phyloP scores from a whole-genome alignment of 2,113 vertebrate genomes.

The Pteropus alecto region DNA sequence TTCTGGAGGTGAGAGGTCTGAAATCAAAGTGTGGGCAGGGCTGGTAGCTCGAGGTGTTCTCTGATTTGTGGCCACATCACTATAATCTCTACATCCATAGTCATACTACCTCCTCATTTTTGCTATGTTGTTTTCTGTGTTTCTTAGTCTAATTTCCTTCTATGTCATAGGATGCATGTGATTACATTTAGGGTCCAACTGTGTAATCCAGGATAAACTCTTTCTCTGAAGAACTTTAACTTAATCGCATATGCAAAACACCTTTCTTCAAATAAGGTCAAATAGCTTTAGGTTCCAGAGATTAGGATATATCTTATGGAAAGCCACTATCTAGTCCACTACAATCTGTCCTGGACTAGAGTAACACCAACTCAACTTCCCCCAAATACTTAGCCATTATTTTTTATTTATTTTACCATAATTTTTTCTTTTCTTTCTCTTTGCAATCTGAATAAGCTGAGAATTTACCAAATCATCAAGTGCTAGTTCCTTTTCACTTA shows the following conservation, averaged over 20 bases:
- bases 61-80: background rate
- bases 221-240: background rate
- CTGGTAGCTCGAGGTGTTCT: no score
- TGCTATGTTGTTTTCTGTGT: background rate
- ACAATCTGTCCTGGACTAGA: background rate
- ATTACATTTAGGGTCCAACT: background rate
- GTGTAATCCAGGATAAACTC: background rate
- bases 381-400: background rate
- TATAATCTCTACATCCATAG: fast-evolving
- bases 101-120: background rate
- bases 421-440: background rate
- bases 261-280: background rate
- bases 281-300: background rate
- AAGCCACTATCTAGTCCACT: background rate
- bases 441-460: background rate
- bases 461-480: background rate
- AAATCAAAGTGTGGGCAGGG: background rate
- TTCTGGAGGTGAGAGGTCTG: background rate
- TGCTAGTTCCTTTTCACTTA: background rate
- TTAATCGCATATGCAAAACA: background rate
- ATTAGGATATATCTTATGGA: background rate
- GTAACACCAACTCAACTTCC: background rate
- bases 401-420: background rate
- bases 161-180: background rate
- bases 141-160: background rate